Evolutionary conservation across 2,888 invertebrate species (phyloP), one percentile per base, ranked within the genome.

Genomic region (Lagria hirta): DNA sequence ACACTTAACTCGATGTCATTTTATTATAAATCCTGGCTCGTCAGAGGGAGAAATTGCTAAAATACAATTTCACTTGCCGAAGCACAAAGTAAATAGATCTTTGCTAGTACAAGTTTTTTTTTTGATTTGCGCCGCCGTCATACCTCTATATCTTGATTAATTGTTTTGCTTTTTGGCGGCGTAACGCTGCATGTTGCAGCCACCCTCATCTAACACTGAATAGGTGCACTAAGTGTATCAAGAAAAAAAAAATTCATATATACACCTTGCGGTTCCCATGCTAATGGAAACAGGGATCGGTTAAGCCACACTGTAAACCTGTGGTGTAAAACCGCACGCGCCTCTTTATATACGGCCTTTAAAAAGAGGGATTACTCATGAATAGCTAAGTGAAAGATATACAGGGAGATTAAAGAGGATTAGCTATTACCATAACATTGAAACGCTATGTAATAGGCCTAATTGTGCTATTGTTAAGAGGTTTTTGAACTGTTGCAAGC

Each of bases 361-460:
- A 58, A 62, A 65, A 62, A 62, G 58, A 57, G 61, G 61, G 60
- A 58, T 62, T 62, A 60, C 55, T 54, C 59, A 61, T 65, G 64
- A 65, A 65, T 65, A 58, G 61, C 61, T 63, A 62, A 65, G 62
- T 65, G 65, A 65, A 65, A 65, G 63, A 64, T 64, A 65, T 62
- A 65, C 61, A 60, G 58, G 55, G 57, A 58, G 65, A 65, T 65
- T 64, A 65, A 50, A 47, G 52, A 48, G 58, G 63, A 62, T 65
- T 64, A 59, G 48, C 48, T 49, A 61, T 60, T 62, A 62, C 58
- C 62, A 62, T 60, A 60, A 62, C 61, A 61, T 57, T 60, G 52
- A 43, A 35, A 42, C 29, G 43, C 28, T 29, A 34, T 37, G 49
- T 32, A 43, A 43, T 28, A 16, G 33, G 49, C 43, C 52, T 57